Base-by-base conservation (phyloP, 2,888 invertebrate species). In the Drosophila sordidula region DNA sequence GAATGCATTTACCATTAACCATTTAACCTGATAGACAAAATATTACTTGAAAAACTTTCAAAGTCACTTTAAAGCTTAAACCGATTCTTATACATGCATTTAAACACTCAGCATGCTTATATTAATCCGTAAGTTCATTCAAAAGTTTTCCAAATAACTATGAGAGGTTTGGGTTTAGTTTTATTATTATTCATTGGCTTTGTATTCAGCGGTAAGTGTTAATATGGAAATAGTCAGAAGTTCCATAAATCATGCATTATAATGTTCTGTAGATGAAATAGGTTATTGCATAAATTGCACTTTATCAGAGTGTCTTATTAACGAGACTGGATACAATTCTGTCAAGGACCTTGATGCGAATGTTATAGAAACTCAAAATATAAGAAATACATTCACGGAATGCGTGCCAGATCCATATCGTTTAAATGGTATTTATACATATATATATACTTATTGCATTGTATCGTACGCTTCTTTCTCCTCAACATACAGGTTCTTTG, bases 371-470 rank as follows among this genome's bases (percentile, higher is more conserved):
- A 14, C n/a, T 2, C 0, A 9, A 12, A 6, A 16, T 6, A 0
- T 11, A 12, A 22, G 12, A 16, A 38, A 59, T 42, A 12, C 12
- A 5, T 36, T 52, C 3, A 0, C 34, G 8, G 25, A 9, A 12
- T 54, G 65, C 6, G 0, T 44, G 4, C 64, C 63, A 22, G 9
- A 52, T n/a, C 14, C 2, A 9, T 62, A 61, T 36, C 8, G 12
- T 2, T 8, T 65, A 47, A 14, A 6, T 34, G 52, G 52, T 63
- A 63, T 38, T 34, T 26, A 25, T 14, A 11, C 8, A 29, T 6
- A 32, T 32, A 29, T 29, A 29, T 29, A 2, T 32, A 32, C 11
- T 32, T 4, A 9, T 32, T 29, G 6, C 26, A 29, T 29, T 4
- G 5, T 6, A 29, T 29, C 6, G 1, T 29, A 29, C 22, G 22